A percentile compares a stretch with the other conserved stretches of the same genome.
These are phyloP conservation scores for Pteria penguin DNA, from an alignment of 2,888 invertebrate species.

Conservation along the genomic window DNA sequence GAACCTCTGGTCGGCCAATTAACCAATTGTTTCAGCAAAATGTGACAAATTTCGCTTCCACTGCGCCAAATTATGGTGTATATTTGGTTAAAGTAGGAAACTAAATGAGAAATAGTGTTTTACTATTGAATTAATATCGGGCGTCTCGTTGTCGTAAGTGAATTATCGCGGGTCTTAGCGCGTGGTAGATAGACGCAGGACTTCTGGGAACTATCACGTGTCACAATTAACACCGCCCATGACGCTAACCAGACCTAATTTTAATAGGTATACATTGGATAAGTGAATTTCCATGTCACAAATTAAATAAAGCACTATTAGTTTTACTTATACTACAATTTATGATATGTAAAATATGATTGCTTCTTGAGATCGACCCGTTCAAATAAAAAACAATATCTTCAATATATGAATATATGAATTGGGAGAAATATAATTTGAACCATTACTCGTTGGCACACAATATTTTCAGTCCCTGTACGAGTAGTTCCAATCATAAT, in stretches of 20 bases:
- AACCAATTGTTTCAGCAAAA: slow-evolving; percentile 66
- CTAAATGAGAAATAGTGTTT: slow-evolving; percentile 67
- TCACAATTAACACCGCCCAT: slow-evolving; percentile 53
- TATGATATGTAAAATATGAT: neutral
- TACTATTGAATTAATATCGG: slow-evolving; percentile 68
- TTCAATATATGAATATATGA: too few species aligned
- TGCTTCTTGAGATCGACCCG: neutral
- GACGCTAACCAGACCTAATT: slow-evolving; percentile 53
- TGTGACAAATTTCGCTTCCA: slow-evolving; percentile 69
- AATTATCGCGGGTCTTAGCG: slow-evolving; percentile 58
- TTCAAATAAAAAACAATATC: too few species aligned
- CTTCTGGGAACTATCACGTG: slow-evolving; percentile 62
- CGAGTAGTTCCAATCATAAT: too few species aligned
- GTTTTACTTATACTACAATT: neutral
- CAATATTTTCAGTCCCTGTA: too few species aligned
- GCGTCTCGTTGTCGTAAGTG: slow-evolving; percentile 61
- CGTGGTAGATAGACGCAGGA: slow-evolving; percentile 55
- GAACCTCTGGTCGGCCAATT: slow-evolving; percentile 65
- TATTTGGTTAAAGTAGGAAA: slow-evolving; percentile 63
- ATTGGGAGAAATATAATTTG: too few species aligned
- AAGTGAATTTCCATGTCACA: slow-evolving; percentile 13
- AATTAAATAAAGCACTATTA: neutral
- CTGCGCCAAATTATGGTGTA: slow-evolving; percentile 66
- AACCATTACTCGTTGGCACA: too few species aligned
- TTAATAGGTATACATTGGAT: slow-evolving; percentile 45